Evolutionary conservation across 2,797 vertebrate species (phyloP), one percentile per base, ranked within the genome.

Genomic region (Hippoglossus hippoglossus): DNA sequence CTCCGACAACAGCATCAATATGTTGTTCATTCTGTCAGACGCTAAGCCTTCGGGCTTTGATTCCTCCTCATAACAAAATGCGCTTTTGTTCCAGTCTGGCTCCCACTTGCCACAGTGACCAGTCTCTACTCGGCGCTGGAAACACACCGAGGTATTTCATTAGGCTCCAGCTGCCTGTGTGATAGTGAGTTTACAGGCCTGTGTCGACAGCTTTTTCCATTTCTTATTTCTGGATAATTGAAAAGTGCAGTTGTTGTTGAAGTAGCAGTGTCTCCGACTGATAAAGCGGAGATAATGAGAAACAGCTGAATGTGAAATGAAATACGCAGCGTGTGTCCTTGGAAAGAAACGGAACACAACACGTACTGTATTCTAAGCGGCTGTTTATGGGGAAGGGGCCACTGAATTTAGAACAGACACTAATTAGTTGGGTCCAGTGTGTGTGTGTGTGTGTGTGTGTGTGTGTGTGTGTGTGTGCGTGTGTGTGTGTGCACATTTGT

Each of bases 251-350:
- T 13, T 54, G 52, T 9, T 31, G 53, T 54, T 50, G 6, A 12
- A 56, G 67, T 1, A 4, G 15, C 34, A 34, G 60, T 36, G 25
- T 69, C 36, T 63, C 22, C 21, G 3, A 34, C 21, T 26, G 52
- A 66, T 49, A 57, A 31, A 31, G 52, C 63, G 16, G 16, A 54
- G 39, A 73, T 53, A 51, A 67, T 53, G 50, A 59, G 49, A 77
- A 63, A 63, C 24, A 34, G 41, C 24, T 34, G n/a, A 51, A 46
- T 41, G 51, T 0, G 1, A 67, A 47, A 55, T 28, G 3, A 53
- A 74, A 63, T n/a, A 56, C 66, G 55, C 58, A 60, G 61, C 47
- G 4, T 7, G 22, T 51, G 68, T 71, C 73, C 68, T 68, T 68
- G 49, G 59, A 46, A 49, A 46, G 59, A 59, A 18, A 44, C 21